Conservation (phyloP, 2,113 vertebrate genomes). For the Maccullochella peelii region DNA sequence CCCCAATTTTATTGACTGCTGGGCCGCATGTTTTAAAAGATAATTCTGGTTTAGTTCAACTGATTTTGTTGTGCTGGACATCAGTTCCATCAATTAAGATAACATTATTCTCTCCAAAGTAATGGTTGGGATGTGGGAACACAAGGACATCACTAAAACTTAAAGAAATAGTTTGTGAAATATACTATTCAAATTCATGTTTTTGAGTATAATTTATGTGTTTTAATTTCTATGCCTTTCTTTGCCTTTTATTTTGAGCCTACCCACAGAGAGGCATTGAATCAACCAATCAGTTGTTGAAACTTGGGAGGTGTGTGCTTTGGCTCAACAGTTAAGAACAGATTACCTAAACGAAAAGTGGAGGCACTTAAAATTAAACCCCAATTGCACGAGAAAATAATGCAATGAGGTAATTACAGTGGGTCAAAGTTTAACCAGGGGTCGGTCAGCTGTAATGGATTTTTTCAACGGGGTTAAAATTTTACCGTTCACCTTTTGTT, state of each 20-base stretch:
- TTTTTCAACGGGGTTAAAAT: neutral
- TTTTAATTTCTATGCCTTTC: too few species aligned
- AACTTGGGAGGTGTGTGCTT: too few species aligned
- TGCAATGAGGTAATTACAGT: too few species aligned
- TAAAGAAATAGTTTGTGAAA: neutral
- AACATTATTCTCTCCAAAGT: neutral
- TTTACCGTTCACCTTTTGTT: neutral
- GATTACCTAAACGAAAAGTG: too few species aligned
- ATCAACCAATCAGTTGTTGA: too few species aligned
- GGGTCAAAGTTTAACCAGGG: too few species aligned
- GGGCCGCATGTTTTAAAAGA: neutral
- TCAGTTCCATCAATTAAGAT: neutral
- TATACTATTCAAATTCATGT: neutral
- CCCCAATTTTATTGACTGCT: neutral
- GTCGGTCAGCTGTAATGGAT: too few species aligned
- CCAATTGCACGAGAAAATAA: neutral
- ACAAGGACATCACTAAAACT: neutral
- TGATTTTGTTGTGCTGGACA: neutral
- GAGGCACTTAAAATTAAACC: too few species aligned
- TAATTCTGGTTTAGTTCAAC: neutral
- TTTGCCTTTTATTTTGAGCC: too few species aligned
- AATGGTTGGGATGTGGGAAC: neutral
- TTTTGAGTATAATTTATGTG: neutral
- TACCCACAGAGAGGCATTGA: too few species aligned
- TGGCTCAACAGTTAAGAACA: too few species aligned